These are phyloP conservation scores for Laticauda laticaudata DNA, from an alignment of 2,113 vertebrate genomes.

Conservation along the genomic window DNA sequence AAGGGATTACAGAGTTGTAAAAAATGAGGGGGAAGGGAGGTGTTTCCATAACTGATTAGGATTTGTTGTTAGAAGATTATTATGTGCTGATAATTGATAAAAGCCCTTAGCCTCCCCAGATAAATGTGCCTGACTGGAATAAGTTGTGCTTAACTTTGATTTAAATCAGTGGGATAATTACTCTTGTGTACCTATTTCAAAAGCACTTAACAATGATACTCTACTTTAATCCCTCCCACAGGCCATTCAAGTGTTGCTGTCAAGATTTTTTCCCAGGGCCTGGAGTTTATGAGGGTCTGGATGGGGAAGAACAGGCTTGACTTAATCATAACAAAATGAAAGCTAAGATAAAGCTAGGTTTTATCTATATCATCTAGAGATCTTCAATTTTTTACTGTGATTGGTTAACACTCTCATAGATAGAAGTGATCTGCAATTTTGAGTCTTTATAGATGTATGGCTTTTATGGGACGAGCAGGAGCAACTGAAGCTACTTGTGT, in stretches of 20 bases:
- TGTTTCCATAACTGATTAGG: background rate
- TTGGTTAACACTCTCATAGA: background rate
- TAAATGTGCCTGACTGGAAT: background rate
- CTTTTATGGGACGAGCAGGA: background rate
- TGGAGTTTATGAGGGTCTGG: background rate
- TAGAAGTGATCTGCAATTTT: background rate
- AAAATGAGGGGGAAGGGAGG: background rate
- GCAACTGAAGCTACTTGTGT: background rate
- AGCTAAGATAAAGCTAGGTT: background rate
- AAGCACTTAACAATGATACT: background rate
- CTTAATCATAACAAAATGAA: background rate
- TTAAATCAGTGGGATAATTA: background rate
- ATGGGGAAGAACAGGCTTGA: background rate
- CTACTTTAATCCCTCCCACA: background rate
- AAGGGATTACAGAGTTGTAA: background rate
- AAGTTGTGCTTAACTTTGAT: background rate
- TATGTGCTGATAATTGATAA: background rate
- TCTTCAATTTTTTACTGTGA: background rate
- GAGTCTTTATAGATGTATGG: background rate
- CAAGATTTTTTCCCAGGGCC: background rate
- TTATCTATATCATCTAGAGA: background rate
- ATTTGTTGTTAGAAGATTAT: background rate
- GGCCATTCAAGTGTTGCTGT: background rate
- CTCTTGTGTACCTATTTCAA: background rate
- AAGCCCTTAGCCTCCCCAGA: background rate